Evolutionary conservation across 2,113 vertebrate genomes (phyloP).

Genomic region (Chaetops frenatus): DNA sequence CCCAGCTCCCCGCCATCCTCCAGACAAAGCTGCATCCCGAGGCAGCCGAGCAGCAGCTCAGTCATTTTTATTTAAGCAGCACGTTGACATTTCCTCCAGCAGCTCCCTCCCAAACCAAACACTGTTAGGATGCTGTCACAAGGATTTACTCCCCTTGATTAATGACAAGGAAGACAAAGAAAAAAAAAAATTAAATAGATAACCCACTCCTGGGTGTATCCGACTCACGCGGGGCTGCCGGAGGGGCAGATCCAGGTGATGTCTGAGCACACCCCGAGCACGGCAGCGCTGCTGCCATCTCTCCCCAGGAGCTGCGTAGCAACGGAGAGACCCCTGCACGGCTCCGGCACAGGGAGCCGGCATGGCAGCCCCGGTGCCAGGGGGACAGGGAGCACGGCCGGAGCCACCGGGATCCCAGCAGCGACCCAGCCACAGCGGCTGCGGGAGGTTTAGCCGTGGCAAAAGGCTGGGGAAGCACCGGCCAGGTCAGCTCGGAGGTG

Average conservation of each 20-base stretch:
- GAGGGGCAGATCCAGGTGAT: neutral
- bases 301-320: neutral
- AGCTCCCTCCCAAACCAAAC: slow-evolving; percentile 16
- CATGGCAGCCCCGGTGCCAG: neutral
- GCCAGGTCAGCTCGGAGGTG: rapidly evolving
- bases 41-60: neutral
- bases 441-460: rapidly evolving
- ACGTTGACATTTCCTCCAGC: neutral
- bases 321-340: neutral
- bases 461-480: neutral
- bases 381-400: rapidly evolving
- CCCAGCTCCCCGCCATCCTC: slow-evolving; percentile 28
- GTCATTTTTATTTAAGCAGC: neutral
- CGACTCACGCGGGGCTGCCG: neutral
- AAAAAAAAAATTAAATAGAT: neutral
- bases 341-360: neutral
- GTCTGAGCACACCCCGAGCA: neutral
- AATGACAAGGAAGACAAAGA: neutral
- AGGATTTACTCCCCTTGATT: neutral
- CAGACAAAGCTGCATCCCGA: neutral
- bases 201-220: neutral
- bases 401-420: neutral
- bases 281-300: neutral
- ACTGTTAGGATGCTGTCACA: neutral
- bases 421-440: rapidly evolving